Evolutionary conservation across 2,113 vertebrate species (phyloP).

Genomic region (Tetraodon nigroviridis): DNA sequence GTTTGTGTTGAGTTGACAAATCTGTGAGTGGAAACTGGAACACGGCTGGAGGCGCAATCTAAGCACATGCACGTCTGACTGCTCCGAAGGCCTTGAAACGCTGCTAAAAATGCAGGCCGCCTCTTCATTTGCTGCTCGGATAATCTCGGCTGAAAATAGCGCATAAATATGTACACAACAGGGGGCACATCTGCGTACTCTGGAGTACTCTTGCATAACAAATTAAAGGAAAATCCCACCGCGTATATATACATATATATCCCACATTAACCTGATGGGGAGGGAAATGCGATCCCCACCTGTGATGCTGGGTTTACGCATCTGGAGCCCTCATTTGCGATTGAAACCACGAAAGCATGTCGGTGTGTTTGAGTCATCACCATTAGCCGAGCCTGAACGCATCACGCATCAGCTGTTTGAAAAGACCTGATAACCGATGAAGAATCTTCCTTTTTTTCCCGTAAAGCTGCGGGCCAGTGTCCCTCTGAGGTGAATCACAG

Average conservation of each 20-base stretch:
- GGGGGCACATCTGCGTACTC: conserved; percentile 21
- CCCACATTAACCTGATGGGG: conserved; percentile 1
- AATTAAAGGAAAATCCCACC: conserved; percentile 23
- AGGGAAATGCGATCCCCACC: conserved; percentile 22
- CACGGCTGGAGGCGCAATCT: conserved; percentile 25
- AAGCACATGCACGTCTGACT: conserved; percentile 33
- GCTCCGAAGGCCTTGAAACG: conserved; percentile 13
- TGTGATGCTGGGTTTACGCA: conserved; percentile 36
- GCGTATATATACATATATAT: conserved; percentile 7
- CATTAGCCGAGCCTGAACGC: conserved; percentile 10
- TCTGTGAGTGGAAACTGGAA: conserved; percentile 32
- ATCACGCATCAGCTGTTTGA: neutral
- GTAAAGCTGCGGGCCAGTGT: conserved; percentile 11
- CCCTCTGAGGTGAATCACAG: conserved; percentile 11
- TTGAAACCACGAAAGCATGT: conserved; percentile 21
- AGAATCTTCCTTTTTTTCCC: neutral
- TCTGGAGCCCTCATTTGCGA: conserved; percentile 8
- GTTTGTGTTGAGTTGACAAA: conserved; percentile 12
- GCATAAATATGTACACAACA: conserved; percentile 18
- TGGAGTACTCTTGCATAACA: conserved; percentile 29
- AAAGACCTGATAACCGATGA: too few relatives aligned
- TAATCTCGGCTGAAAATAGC: conserved; percentile 34
- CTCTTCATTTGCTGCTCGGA: conserved; percentile 46
- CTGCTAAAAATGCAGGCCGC: neutral
- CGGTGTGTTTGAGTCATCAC: conserved; percentile 23